Conservation (phyloP, 2,797 vertebrate species). For the Acomys russatus region DNA sequence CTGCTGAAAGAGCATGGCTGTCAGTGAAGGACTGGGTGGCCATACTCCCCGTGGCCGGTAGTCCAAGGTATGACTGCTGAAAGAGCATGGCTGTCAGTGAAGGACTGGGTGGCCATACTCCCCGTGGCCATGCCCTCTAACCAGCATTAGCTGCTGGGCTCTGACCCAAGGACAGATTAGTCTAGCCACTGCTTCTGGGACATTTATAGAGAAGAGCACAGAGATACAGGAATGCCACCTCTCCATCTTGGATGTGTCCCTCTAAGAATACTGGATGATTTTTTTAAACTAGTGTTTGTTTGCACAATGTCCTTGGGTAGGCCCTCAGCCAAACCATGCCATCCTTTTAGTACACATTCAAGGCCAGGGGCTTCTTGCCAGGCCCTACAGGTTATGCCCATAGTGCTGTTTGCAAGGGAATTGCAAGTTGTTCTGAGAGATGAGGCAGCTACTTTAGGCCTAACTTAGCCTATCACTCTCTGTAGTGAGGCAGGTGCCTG, state of each 20-base stretch:
- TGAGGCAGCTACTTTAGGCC: not conserved
- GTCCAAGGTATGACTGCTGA: not conserved
- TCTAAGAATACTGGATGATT: not conserved
- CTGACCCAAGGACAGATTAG: not conserved
- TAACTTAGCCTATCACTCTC: not conserved
- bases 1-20: rapidly evolving
- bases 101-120: not conserved
- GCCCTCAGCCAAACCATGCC: not conserved
- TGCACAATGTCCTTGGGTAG: not conserved
- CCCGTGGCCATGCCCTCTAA: not conserved
- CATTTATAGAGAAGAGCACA: not conserved
- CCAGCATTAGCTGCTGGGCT: not conserved
- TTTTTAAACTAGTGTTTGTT: not conserved
- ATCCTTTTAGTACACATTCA: rapidly evolving
- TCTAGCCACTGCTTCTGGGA: not conserved
- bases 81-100: rapidly evolving
- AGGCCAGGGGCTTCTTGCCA: not conserved
- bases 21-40: not conserved
- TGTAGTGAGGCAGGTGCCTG: not conserved
- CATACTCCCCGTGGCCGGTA: not conserved
- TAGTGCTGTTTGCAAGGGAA: not conserved
- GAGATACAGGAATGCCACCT: not conserved
- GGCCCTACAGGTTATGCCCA: not conserved
- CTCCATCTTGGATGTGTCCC: not conserved
- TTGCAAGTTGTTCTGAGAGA: not conserved